Base-by-base conservation (phyloP, 2,797 vertebrate genomes). In the Orientallactaga sibirica region DNA sequence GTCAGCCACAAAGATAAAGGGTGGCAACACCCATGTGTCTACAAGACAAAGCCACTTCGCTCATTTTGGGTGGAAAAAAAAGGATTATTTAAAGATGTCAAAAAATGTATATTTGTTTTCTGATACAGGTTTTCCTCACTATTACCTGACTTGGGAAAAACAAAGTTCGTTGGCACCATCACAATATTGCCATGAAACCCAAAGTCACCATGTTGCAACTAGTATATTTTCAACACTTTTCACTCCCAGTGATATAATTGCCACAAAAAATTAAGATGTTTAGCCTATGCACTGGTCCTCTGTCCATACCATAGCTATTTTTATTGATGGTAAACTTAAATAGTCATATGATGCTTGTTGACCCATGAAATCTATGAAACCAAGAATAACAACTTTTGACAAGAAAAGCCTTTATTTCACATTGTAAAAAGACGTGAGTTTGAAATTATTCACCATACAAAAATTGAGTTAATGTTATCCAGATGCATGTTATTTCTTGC, bases 11-110 rank as follows among this genome's bases (percentile, higher is more conserved):
- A 88, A n/a, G 19, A 62, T 12, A 37, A 68, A 73, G 10, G 33
- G 11, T 3, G 48, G 7, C 14, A 52, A 5, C 15, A 41, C 1
- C 0, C 4, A 29, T 80, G 2, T 29, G 0, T n/a, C 43, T 33
- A 24, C 0, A 27, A 29, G 5, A 37, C 7, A 86, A 92, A 75
- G 20, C 14, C 25, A 11, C 16, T 55, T 73, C 12, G 43, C 41
- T 77, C 2, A 25, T 73, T 78, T 66, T n/a, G 37, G 8, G 16
- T 33, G 37, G 6, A 29, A 67, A 82, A n/a, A n/a, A 27, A 90
- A 86, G 7, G 15, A 78, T n/a, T 24, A 61, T n/a, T 75, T 33
- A 70, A 92, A 79, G 20, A 62, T 55, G n/a, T 55, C 52, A 80
- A 41, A 48, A 18, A 12, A 78, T 48, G 29, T 25, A 20, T 64